Evolutionary conservation across 1,140 invertebrate species (phyloP).

Genomic region (Periplaneta americana): DNA sequence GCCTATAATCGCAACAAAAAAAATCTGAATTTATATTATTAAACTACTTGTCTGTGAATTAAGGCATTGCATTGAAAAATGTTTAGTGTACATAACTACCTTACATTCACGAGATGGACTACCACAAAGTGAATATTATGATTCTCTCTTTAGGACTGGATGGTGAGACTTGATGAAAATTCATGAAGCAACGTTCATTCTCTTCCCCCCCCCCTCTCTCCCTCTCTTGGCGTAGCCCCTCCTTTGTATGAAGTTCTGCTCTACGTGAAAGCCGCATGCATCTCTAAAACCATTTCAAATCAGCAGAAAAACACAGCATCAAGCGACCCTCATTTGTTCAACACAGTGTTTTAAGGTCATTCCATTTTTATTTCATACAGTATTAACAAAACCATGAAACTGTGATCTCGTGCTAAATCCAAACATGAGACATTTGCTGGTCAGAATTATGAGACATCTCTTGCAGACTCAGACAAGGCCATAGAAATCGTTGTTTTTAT

Average conservation of each 20-base stretch:
- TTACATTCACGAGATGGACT: background rate
- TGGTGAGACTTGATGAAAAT: background rate
- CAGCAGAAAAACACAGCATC: background rate
- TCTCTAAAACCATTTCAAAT: background rate
- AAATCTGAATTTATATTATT: background rate
- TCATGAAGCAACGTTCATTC: background rate
- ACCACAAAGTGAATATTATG: background rate
- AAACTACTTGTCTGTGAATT: background rate
- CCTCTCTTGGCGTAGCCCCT: background rate
- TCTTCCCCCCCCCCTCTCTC: background rate
- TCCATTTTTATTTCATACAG: background rate
- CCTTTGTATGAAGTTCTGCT: background rate
- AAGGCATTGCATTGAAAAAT: slow-evolving; percentile 6
- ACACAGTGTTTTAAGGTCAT: background rate
- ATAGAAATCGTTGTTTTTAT: background rate
- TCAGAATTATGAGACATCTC: background rate
- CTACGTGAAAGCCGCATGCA: slow-evolving; percentile 3
- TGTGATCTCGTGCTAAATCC: background rate
- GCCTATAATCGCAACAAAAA: background rate
- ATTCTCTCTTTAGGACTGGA: background rate
- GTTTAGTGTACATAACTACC: background rate
- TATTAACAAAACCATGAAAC: background rate
- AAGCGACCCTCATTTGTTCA: background rate
- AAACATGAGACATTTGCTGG: background rate
- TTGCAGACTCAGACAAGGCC: background rate